A percentile compares a stretch with the other conserved stretches of the same genome.
Conservation (phyloP, 2,888 invertebrate genomes). For the Nephrotoma appendiculata region DNA sequence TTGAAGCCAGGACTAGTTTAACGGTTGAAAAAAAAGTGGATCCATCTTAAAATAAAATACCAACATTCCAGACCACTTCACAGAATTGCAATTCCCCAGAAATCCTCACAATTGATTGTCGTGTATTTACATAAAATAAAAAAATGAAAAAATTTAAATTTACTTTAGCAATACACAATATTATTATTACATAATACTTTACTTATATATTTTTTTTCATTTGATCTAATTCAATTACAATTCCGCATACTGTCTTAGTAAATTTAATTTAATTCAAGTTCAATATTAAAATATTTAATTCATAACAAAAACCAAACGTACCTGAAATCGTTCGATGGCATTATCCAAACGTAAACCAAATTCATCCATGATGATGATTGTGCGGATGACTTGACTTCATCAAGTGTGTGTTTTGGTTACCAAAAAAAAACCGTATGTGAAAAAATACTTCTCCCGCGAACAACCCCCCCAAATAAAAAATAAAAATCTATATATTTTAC, state of each 20-base stretch:
- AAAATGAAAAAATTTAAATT: background rate
- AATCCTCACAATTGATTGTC: background rate
- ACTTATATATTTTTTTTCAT: background rate
- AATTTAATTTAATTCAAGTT: background rate
- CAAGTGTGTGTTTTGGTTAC: background rate
- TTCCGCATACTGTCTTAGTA: background rate
- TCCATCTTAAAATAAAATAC: background rate
- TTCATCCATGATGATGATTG: background rate
- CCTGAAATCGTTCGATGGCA: slow-evolving; percentile 1
- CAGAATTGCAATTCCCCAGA: background rate
- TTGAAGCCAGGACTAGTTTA: too few relatives aligned
- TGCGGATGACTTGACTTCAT: background rate
- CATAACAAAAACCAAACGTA: background rate
- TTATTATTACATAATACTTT: background rate
- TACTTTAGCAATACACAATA: background rate
- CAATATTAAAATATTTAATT: background rate
- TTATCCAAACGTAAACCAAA: background rate
- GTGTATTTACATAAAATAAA: background rate
- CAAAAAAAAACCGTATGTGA: background rate
- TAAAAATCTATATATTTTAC: background rate
- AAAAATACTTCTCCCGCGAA: background rate
- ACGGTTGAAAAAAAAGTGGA: background rate
- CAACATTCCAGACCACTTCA: background rate
- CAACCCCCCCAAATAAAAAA: background rate
- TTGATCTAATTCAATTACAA: background rate